These are phyloP conservation scores for Leucophenga montana DNA, from an alignment of 2,888 invertebrate species.

Conservation along the genomic window DNA sequence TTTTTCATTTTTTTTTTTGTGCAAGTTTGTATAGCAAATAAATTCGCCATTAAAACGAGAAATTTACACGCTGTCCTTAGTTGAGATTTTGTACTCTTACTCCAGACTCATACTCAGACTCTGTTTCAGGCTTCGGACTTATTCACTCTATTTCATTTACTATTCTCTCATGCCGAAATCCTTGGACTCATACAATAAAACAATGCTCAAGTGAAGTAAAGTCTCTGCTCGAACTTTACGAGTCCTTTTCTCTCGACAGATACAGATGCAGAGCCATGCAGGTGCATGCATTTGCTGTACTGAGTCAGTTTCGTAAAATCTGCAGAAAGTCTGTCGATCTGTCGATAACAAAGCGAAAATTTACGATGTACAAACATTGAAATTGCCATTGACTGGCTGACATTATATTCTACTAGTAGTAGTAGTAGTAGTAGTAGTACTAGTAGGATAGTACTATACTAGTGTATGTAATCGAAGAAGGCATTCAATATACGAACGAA, in stretches of 20 bases:
- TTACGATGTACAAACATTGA: constrained; percentile 63
- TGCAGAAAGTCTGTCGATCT: constrained; percentile 23
- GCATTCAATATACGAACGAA: not conserved
- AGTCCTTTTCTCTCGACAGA: too few relatives aligned
- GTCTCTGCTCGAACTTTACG: too few relatives aligned
- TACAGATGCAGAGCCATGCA: too few relatives aligned
- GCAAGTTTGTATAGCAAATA: constrained; percentile 53
- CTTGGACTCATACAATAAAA: constrained; percentile 8
- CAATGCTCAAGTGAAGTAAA: constrained; percentile 19
- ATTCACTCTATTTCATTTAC: too few relatives aligned
- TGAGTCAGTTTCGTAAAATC: constrained; percentile 28
- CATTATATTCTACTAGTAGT: constrained; percentile 3
- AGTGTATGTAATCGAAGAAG: too few relatives aligned
- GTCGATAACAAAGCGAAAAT: constrained; percentile 58
- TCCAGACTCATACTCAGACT: not conserved
- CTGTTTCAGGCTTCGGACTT: too few relatives aligned
- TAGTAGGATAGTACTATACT: not conserved
- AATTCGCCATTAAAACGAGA: constrained; percentile 56
- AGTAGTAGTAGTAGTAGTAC: constrained; percentile 4
- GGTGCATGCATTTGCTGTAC: not conserved
- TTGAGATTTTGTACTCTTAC: constrained; percentile 32
- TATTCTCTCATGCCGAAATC: too few relatives aligned
- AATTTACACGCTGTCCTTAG: constrained; percentile 52
- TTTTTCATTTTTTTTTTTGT: not conserved
- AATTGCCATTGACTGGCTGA: constrained; percentile 50